phyloP scores from a whole-genome alignment of 30 jellyfish, hydroid and myxozoan species.

The Aurelia sp. region DNA sequence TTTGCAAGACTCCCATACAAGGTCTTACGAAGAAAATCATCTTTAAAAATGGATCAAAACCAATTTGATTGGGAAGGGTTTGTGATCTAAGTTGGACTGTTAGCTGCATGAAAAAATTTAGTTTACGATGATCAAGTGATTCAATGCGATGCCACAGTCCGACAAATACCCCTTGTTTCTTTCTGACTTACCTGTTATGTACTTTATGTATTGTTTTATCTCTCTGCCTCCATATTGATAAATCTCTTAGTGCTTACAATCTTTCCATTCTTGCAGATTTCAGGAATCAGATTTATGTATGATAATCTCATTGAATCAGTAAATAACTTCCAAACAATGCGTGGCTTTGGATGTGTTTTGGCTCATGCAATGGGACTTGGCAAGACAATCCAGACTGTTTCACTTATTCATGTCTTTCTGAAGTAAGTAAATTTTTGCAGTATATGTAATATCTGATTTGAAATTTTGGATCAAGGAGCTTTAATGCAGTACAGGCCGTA shows the following conservation, averaged over 20 bases:
- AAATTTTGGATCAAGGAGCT: not conserved
- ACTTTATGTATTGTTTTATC: too few species aligned
- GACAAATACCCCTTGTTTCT: too few species aligned
- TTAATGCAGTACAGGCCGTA: too few species aligned
- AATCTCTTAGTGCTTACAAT: not conserved
- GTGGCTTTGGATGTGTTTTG: conserved; percentile 92
- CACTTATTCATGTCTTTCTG: conserved; percentile 83
- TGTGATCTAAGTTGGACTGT: too few species aligned
- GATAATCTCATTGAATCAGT: conserved; percentile 89
- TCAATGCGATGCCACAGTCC: too few species aligned
- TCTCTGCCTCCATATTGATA: not conserved
- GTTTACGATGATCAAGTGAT: too few species aligned
- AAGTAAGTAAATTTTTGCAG: conserved; percentile 43
- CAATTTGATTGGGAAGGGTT: too few species aligned
- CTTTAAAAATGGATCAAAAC: too few species aligned
- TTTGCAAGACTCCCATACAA: too few species aligned
- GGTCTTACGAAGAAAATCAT: too few species aligned
- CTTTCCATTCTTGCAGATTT: conserved; percentile 56
- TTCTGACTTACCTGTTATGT: too few species aligned
- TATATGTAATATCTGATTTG: not conserved
- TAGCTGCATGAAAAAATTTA: too few species aligned
- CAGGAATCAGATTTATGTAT: conserved; percentile 88
- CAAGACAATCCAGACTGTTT: conserved; percentile 89
- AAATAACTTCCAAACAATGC: conserved; percentile 42
- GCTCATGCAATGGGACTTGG: conserved; percentile 99